These are phyloP conservation scores for Myotis lucifugus DNA, from an alignment of 2,113 vertebrate species.

Conservation along the genomic window DNA sequence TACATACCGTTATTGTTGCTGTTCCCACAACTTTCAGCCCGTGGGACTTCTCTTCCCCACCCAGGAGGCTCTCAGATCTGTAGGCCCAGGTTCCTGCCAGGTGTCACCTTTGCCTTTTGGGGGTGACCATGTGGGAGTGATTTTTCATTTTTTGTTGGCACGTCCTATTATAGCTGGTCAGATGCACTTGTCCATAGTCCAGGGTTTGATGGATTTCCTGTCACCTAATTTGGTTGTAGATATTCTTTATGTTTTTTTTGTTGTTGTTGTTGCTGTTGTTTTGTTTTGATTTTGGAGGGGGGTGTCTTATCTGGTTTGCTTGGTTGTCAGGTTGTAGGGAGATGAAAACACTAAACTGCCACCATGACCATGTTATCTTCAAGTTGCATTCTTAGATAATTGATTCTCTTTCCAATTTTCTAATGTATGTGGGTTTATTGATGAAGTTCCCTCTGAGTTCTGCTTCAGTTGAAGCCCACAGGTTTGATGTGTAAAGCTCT, in stretches of 20 bases:
- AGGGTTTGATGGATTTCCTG: not conserved
- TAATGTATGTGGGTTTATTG: not conserved
- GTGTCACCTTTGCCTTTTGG: not conserved
- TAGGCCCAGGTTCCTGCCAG: not conserved
- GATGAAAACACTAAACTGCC: not conserved
- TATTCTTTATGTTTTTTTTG: not conserved
- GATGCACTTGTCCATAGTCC: not conserved
- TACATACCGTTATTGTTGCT: not conserved
- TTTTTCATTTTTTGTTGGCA: not conserved
- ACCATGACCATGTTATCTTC: not conserved
- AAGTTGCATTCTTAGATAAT: not conserved
- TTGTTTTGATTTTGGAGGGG: not conserved
- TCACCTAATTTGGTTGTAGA: not conserved
- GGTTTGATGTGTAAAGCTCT: not conserved
- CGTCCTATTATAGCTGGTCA: not conserved
- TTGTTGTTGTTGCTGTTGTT: not conserved
- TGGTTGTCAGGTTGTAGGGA: not conserved
- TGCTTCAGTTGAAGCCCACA: not conserved
- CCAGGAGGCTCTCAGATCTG: not conserved
- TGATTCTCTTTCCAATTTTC: not conserved
- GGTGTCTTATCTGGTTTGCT: not conserved
- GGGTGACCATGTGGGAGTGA: not conserved
- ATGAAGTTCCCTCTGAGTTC: not conserved
- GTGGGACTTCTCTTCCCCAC: not conserved
- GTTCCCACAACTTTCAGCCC: not conserved